Evolutionary conservation across 2,888 invertebrate genomes (phyloP), one percentile per base, ranked within the genome.

Genomic region (Sesamia inferens): DNA sequence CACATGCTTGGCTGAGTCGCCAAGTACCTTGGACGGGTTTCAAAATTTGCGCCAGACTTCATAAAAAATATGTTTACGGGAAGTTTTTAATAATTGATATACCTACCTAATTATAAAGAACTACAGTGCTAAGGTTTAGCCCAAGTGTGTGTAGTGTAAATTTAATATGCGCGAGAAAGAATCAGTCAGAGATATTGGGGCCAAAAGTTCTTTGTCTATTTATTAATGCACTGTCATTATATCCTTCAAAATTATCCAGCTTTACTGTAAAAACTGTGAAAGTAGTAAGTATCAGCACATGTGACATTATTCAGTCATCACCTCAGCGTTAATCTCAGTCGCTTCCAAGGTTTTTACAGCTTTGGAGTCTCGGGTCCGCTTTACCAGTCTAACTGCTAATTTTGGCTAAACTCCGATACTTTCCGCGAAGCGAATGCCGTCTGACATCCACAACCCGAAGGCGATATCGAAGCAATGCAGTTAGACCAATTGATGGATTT

Each of bases 1-100:
- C 76, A 58, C 66, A 44, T 74, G 68, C 72, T 75, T 70, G 65
- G 65, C 71, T 74, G 73, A 69, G 66, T 67, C 39, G 47, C 67
- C 54, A 48, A 77, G 67, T 80, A 76, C 68, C 76, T 84, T 84
- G 80, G 84, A 79, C 62, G n/a, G 13, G 39, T 57, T 85, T 79
- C 84, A 79, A 79, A 74, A 70, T 65, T 68, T 73, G 64, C 31
- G 22, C 54, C 13, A 24, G 19, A 39, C 31, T 31, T 76, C 59
- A 63, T 81, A 67, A 63, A 68, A 70, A 65, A 57, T 47, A 57
- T 48, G 2, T 57, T 59, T 71, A 61, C 4, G 16, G 22, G 3
- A 7, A 39, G 22, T 51, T 54, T 57, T 48, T 51, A 10, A 47
- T 63, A 39, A 48, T 67, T 31, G 42, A 31, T 42, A n/a, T 51